These are phyloP conservation scores for Phrynocephalus guinanensis DNA, from an alignment of 2,797 vertebrate species.

Conservation along the genomic window DNA sequence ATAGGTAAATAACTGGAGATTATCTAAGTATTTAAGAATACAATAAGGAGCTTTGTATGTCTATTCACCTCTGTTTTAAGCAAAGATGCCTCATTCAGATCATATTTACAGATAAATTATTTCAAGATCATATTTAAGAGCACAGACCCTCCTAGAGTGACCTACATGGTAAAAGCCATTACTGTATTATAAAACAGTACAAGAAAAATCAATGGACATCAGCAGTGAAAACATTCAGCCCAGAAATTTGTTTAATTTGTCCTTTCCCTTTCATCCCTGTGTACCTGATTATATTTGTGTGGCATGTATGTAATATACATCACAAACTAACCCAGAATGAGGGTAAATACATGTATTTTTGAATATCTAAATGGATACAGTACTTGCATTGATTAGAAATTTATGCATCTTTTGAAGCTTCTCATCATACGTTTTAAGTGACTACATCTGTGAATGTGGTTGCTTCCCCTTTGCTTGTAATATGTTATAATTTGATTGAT, in stretches of 20 bases:
- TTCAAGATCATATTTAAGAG: neutral
- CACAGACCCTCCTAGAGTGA: neutral
- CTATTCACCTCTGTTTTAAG: neutral
- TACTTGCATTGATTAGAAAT: no score
- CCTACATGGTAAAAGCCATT: neutral
- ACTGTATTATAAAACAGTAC: neutral
- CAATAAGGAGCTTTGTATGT: neutral
- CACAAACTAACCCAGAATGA: no score
- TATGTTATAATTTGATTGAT: neutral
- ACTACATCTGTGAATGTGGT: neutral
- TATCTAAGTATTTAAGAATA: slow-evolving; percentile 21
- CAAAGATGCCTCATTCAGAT: neutral
- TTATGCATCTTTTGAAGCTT: neutral
- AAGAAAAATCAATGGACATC: neutral
- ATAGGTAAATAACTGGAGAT: neutral
- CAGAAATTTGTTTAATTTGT: neutral
- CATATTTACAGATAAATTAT: neutral
- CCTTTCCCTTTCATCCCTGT: no score
- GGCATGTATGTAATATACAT: no score
- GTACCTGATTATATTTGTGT: no score
- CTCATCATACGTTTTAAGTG: neutral
- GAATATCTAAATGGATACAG: neutral
- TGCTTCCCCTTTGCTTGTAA: neutral
- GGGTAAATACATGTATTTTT: neutral
- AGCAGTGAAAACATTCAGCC: neutral